These are phyloP conservation scores for Hofmannophila pseudospretella DNA, from an alignment of 2,888 invertebrate genomes.

Conservation along the genomic window DNA sequence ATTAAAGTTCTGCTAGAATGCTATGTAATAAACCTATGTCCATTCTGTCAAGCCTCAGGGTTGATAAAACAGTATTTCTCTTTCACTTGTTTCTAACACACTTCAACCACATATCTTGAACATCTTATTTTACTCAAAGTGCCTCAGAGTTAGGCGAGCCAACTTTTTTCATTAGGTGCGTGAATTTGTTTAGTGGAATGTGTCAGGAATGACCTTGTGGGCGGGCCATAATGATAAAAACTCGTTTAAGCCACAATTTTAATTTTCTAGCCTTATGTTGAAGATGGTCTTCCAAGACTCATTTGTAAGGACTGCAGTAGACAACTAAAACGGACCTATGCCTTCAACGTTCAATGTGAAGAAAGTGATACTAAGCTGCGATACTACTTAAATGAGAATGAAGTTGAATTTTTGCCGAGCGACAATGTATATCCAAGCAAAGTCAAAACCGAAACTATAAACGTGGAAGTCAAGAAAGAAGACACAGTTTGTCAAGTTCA, in stretches of 20 bases:
- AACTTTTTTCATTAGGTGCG: no score
- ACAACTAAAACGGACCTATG: conserved; percentile 50
- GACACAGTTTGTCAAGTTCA: conserved; percentile 1
- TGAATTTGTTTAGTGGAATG: neutral
- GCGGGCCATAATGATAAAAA: neutral
- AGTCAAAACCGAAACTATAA: conserved; percentile 7
- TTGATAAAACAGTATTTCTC: no score
- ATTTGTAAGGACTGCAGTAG: conserved; percentile 63
- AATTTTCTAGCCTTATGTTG: conserved; percentile 37
- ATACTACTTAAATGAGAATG: conserved; percentile 21
- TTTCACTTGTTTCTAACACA: no score
- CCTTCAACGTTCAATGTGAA: conserved; percentile 55
- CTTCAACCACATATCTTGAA: no score
- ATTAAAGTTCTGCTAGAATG: no score
- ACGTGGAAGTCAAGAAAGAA: conserved; percentile 2
- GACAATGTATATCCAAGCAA: neutral
- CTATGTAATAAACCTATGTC: no score
- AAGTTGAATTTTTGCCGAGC: neutral
- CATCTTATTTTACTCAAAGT: no score
- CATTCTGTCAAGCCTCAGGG: no score
- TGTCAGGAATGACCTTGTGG: neutral
- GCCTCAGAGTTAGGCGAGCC: no score
- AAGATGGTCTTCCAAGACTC: conserved; percentile 53
- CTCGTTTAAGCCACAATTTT: no score
- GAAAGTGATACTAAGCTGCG: conserved; percentile 50